Base-by-base conservation (phyloP, 2,888 invertebrate species). In the Ochropleura plecta region DNA sequence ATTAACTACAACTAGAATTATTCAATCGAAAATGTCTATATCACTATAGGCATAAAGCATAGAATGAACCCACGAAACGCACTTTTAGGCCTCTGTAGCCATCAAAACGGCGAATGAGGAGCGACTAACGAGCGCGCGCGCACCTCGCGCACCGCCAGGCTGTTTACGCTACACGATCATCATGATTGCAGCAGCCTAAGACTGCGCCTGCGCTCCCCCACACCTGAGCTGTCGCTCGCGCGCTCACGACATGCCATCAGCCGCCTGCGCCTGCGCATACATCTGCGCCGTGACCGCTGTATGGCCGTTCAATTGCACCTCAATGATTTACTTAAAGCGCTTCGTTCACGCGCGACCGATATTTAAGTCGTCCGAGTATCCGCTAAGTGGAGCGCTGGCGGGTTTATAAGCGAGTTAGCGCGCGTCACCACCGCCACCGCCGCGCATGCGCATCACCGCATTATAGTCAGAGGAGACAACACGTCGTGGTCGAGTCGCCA, bases 301-400 rank as follows among this genome's bases (percentile, higher is more conserved):
- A 76, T 78, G 59, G 84, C 69, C 74, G 65, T 81, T 79, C 82
- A 84, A 75, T 76, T 81, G 69, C 70, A 18, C 59, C 69, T 57
- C 10, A 67, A 62, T 57, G 51, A 73, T 80, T 73, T 68, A 73
- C 67, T 46, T 60, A 48, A 20, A 68, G 64, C 60, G 10, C 48
- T 62, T 57, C 59, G 62, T 59, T 70, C 83, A 55, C 67, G 60
- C 53, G 70, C 70, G 16, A 14, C 3, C 60, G 51, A 72, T 70
- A 75, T 79, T 70, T 75, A 83, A 75, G 75, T 70, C 51, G 51
- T 40, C 42, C 60, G 40, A 59, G 55, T 68, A 72, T 70, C 63
- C 55, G 66, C 59, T 82, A 82, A 69, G 73, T 74, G 82, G 67
- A 60, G 49, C 51, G 40, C 68, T 51, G 57, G 55, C 66, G 57